Percentiles rank a stretch among this genome's conserved stretches.
Conservation (phyloP, 2,113 vertebrate genomes). For the Eptesicus fuscus region DNA sequence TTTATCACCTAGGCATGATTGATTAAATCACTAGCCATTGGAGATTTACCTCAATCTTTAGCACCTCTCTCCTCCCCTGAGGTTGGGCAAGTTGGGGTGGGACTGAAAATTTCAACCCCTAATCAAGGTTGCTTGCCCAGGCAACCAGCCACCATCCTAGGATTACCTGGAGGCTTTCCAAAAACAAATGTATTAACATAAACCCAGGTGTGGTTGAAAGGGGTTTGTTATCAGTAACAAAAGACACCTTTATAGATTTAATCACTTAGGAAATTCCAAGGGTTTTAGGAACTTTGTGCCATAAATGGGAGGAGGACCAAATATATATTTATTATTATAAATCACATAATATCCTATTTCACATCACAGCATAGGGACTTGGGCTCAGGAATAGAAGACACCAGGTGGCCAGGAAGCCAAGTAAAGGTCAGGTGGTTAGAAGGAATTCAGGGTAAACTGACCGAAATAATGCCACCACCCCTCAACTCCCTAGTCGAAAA, state of each 20-base stretch:
- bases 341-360: background rate
- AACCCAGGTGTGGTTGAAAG: background rate
- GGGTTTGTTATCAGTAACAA: background rate
- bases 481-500: background rate
- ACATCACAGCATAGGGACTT: background rate
- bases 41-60: background rate
- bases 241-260: background rate
- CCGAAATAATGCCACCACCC: background rate
- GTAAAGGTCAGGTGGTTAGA: background rate
- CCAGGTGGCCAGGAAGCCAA: background rate
- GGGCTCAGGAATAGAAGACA: background rate
- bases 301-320: background rate
- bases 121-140: background rate
- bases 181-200: background rate
- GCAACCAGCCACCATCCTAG: background rate
- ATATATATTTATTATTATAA: background rate
- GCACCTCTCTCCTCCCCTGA: background rate
- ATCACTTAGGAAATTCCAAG: background rate
- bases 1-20: background rate
- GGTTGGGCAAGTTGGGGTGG: too few relatives aligned
- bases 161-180: background rate
- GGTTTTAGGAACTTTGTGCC: background rate
- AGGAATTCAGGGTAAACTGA: background rate
- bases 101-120: background rate
- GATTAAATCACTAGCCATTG: background rate